phyloP scores from a whole-genome alignment of 2,797 vertebrate species.

The Sebastes hopkinsi region DNA sequence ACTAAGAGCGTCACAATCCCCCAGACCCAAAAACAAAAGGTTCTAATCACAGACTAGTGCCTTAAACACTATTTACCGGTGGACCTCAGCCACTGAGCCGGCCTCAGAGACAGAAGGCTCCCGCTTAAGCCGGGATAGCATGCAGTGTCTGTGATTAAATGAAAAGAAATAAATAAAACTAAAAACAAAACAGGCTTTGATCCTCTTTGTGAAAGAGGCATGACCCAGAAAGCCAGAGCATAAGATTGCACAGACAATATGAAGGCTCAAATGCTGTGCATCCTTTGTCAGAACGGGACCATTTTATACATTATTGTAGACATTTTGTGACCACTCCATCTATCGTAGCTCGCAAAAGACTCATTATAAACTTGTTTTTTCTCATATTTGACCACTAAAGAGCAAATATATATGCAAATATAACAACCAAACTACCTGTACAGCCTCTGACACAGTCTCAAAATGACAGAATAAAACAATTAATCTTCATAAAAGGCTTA shows the following conservation, averaged over 20 bases:
- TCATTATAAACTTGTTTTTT: background rate
- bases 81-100: conserved; percentile 61
- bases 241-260: background rate
- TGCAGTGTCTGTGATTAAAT: conserved; percentile 51
- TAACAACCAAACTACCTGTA: background rate
- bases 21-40: conserved; percentile 70
- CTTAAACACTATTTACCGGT: conserved; percentile 68
- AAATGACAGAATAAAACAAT: background rate
- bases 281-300: background rate
- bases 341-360: background rate
- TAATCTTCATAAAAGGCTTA: conserved; percentile 1
- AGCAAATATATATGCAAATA: background rate
- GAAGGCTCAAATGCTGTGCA: background rate
- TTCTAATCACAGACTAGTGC: conserved; percentile 76
- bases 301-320: background rate
- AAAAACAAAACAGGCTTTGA: conserved; percentile 54
- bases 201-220: conserved; percentile 46
- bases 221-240: conserved; percentile 51
- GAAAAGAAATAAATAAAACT: conserved; percentile 50
- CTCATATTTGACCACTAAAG: background rate
- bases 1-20: conserved; percentile 65
- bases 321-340: background rate
- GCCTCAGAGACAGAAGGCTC: conserved; percentile 55
- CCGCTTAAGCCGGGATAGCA: conserved; percentile 44
- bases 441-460: background rate